These are phyloP conservation scores for Patella caerulea DNA, from an alignment of 2,888 invertebrate species.

Conservation along the genomic window DNA sequence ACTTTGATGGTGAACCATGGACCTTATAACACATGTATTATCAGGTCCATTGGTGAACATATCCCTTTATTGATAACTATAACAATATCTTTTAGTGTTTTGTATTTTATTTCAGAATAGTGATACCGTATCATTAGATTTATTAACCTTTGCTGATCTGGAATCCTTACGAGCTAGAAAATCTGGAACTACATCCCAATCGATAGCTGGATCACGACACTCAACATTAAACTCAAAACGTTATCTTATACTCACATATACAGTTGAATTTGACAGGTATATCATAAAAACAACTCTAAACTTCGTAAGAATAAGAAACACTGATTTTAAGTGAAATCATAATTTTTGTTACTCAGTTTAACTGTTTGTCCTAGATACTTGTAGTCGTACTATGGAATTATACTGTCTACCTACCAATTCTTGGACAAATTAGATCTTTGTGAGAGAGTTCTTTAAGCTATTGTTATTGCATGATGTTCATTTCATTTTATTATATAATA, in stretches of 20 bases:
- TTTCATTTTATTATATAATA: too few species aligned
- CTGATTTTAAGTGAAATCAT: too few species aligned
- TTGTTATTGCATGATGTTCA: not conserved
- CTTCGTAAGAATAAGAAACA: too few species aligned
- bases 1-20: not conserved
- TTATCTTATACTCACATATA: conserved; percentile 70
- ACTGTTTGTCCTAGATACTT: too few species aligned
- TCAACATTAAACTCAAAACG: conserved; percentile 64
- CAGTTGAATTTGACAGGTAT: conserved; percentile 71
- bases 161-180: conserved; percentile 67
- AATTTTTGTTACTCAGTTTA: too few species aligned
- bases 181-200: conserved; percentile 51
- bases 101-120: conserved; percentile 55
- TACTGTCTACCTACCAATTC: too few species aligned
- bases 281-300: too few species aligned
- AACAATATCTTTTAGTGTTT: not conserved
- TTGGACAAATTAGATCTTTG: not conserved
- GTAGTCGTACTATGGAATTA: too few species aligned
- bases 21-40: too few species aligned
- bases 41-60: not conserved
- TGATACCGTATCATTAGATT: conserved; percentile 68
- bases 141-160: conserved; percentile 69
- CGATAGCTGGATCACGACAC: conserved; percentile 48
- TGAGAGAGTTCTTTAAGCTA: not conserved
- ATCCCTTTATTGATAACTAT: not conserved